Base-by-base conservation (phyloP, 2,888 invertebrate genomes). In the Lottia gigantea region DNA sequence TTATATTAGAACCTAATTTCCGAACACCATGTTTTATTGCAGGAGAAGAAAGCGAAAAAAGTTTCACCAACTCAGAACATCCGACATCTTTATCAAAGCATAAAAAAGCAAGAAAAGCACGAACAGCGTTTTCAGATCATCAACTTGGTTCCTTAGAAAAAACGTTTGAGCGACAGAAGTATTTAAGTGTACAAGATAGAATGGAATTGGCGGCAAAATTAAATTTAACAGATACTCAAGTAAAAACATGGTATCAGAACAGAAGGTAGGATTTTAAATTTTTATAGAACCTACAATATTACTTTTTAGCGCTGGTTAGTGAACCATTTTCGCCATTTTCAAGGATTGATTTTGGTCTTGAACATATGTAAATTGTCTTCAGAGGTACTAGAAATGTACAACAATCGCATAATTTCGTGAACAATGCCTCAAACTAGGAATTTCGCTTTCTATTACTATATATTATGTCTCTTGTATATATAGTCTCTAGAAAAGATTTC, bases 211-310 rank as follows among this genome's bases (percentile, higher is more conserved):
- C 98, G 0, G 95, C 96, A 70, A 95, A 90, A 91, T 85, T 99
- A 83, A 95, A 96, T 84, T 92, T 98, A 73, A 97, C 96, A 63
- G 98, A 98, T 90, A 98, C 98, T 68, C 98, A 99, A 91, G 98
- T 99, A 88, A 99, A 99, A 90, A 99, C 98, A 85, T 99, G 98
- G 98, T 98, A 98, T 90, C 98, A 98, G 90, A 98, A 98, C 89
- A 92, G 98, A 91, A 93, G 98, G 97, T 85, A 25, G 65, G 76
- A 40, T 23, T 19, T 31, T 31, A 31, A 4, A 31, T 31, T 31
- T 31, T 31, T 31, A 31, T 31, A 31, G 2, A 31, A 31, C 2
- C 31, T 31, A 4, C 31, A 31, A 31, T 6, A 31, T n/a, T n/a
- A n/a, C n/a, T n/a, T n/a, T n/a, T n/a, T n/a, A n/a, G n/a, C n/a